Evolutionary conservation across 2,113 vertebrate genomes (phyloP).

Genomic region (Aplodontia rufa): DNA sequence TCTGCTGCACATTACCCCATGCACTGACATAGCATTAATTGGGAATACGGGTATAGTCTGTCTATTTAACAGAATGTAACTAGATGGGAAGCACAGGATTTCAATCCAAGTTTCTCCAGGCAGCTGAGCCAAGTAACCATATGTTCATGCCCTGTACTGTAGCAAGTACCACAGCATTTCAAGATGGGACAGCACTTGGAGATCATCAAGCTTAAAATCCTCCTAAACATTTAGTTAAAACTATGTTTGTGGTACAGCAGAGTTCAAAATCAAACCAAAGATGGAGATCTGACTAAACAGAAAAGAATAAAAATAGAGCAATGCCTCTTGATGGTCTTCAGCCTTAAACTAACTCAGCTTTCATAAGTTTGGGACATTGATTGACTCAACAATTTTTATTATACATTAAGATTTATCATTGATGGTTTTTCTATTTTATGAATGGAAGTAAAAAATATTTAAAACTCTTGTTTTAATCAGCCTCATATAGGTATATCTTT

Average conservation of each 20-base stretch:
- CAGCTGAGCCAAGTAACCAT: not conserved
- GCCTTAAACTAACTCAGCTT: not conserved
- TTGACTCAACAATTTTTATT: not conserved
- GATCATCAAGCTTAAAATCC: not conserved
- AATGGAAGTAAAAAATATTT: not conserved
- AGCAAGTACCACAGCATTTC: not conserved
- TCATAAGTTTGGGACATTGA: not conserved
- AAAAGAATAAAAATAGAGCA: not conserved
- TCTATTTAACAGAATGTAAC: not conserved
- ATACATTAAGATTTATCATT: not conserved
- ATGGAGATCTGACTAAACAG: not conserved
- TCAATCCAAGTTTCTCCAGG: not conserved
- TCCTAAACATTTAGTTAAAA: not conserved
- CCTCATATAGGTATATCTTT: not conserved
- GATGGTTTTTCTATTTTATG: not conserved
- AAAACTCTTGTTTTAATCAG: not conserved
- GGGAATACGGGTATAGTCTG: not conserved
- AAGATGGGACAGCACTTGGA: not conserved
- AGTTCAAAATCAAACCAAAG: constrained; percentile 16
- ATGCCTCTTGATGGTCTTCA: not conserved
- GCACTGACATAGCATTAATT: not conserved
- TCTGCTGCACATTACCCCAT: not conserved
- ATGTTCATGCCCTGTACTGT: not conserved
- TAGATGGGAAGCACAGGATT: not conserved
- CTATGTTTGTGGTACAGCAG: not conserved